A percentile compares a stretch with the other conserved stretches of the same genome.
Conservation (phyloP, 2,113 vertebrate genomes). For the Paedocypris sp. region DNA sequence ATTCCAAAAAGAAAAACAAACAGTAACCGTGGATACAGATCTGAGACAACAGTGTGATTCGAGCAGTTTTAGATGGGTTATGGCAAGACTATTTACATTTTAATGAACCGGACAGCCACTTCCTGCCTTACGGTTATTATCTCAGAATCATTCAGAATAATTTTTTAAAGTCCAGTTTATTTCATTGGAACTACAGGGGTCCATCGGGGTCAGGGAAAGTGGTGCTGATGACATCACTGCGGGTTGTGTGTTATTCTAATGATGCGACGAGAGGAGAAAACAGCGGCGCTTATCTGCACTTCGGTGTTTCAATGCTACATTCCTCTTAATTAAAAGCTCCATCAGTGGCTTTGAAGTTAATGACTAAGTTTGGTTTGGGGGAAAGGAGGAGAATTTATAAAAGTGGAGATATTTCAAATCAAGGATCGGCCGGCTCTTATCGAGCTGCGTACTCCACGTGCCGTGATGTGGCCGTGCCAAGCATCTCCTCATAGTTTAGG, state of each 20-base stretch:
- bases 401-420: constrained; percentile 42
- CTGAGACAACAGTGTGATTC: no score
- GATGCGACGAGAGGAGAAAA: constrained; percentile 13
- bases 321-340: constrained; percentile 74
- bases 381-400: constrained; percentile 34
- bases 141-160: no score
- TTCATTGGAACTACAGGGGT: no score
- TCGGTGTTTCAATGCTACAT: constrained; percentile 49
- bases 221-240: constrained; percentile 10
- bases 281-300: constrained; percentile 53
- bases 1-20: no score
- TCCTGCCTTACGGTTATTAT: no score
- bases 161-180: no score
- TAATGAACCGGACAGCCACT: no score
- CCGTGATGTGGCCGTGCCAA: no score
- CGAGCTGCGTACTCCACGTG: constrained; percentile 34
- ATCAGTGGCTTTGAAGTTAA: constrained; percentile 75
- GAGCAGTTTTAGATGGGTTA: no score
- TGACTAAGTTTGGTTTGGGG: constrained; percentile 61
- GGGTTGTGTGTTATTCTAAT: constrained; percentile 10
- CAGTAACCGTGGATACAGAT: no score
- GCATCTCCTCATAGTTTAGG: no score
- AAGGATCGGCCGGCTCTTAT: constrained; percentile 47
- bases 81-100: no score
- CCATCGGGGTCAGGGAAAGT: neutral